Percentiles rank a stretch among this genome's conserved stretches.
Conservation (phyloP, 2,113 vertebrate genomes). For the Microcebus tavaratra region DNA sequence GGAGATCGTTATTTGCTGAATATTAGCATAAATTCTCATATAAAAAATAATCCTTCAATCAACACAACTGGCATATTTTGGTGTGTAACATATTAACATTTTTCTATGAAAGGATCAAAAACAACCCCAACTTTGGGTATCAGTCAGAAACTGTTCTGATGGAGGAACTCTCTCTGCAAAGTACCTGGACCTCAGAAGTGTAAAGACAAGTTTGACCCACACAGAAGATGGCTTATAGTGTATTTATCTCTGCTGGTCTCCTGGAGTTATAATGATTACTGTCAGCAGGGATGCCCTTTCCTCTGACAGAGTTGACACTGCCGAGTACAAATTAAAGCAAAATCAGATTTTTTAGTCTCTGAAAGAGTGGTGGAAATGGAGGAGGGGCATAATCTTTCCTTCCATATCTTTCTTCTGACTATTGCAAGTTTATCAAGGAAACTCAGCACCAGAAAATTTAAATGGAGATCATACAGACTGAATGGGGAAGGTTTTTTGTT, state of each 20-base stretch:
- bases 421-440: constrained; percentile 17
- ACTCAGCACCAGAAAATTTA: not conserved
- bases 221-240: constrained; percentile 72
- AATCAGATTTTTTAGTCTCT: constrained; percentile 70
- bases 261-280: constrained; percentile 79
- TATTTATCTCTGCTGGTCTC: constrained; percentile 77
- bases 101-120: constrained; percentile 35
- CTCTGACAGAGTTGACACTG: constrained; percentile 69
- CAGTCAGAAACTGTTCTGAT: not conserved
- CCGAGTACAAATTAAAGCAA: constrained; percentile 79
- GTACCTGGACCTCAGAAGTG: constrained; percentile 40
- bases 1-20: not conserved
- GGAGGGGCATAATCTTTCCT: not conserved
- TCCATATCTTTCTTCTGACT: not conserved
- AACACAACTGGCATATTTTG: not conserved
- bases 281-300: constrained; percentile 74
- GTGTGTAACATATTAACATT: not conserved
- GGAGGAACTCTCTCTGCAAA: constrained; percentile 44
- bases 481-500: not conserved
- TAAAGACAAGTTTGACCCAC: constrained; percentile 63
- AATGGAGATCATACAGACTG: not conserved
- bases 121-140: not conserved
- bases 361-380: constrained; percentile 16
- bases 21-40: not conserved
- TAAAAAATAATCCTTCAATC: not conserved